phyloP scores from a whole-genome alignment of 2,888 invertebrate genomes.

The Andricus curvator region DNA sequence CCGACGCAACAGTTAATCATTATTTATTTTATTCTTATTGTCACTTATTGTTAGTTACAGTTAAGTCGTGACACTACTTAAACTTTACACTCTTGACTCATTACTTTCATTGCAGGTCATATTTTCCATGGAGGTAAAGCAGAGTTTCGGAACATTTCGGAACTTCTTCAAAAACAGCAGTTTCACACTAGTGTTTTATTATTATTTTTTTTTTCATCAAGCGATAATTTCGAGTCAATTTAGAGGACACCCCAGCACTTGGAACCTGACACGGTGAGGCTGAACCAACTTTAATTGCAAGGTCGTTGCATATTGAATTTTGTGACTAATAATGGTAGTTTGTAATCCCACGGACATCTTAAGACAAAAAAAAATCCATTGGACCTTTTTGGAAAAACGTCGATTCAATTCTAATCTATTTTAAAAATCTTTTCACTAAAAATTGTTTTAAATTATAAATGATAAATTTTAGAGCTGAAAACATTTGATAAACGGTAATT shows the following conservation, averaged over 20 bases:
- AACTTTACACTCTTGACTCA: slow-evolving; percentile 29
- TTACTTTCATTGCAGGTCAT: slow-evolving; percentile 23
- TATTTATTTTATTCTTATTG: slow-evolving; percentile 35
- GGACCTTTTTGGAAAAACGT: too few relatives aligned
- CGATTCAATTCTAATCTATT: too few relatives aligned
- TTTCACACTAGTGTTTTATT: slow-evolving; percentile 18
- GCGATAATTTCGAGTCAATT: slow-evolving; percentile 51
- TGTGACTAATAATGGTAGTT: too few relatives aligned
- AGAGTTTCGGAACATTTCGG: background rate
- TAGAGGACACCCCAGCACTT: slow-evolving; percentile 66
- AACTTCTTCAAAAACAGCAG: slow-evolving; percentile 6
- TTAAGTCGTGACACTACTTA: slow-evolving; percentile 35
- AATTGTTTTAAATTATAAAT: too few relatives aligned
- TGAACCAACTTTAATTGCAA: too few relatives aligned
- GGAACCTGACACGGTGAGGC: slow-evolving; percentile 56
- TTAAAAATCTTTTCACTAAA: too few relatives aligned
- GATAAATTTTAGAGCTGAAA: too few relatives aligned
- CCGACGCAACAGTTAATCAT: slow-evolving; percentile 14
- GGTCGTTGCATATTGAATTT: too few relatives aligned
- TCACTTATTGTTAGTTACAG: slow-evolving; percentile 10
- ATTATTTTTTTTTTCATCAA: slow-evolving; percentile 1
- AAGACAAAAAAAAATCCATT: too few relatives aligned
- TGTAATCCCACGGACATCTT: too few relatives aligned
- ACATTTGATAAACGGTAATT: too few relatives aligned
- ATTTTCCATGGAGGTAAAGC: slow-evolving; percentile 26